Evolutionary conservation across 2,888 invertebrate species (phyloP), one percentile per base, ranked within the genome.

Genomic region (Polydrusus pterygomalis): DNA sequence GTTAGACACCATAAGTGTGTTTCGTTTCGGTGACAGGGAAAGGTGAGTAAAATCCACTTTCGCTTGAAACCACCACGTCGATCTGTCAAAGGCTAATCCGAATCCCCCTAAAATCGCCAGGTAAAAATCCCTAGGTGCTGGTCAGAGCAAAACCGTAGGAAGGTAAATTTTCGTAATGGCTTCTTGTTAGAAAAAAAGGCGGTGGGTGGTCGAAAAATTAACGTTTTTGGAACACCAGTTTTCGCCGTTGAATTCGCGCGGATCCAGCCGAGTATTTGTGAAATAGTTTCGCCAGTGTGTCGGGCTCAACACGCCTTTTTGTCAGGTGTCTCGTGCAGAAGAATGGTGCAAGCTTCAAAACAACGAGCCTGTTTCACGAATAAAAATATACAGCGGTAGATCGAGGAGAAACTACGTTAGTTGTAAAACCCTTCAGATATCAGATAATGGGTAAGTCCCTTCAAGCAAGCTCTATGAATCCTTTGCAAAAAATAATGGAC

Each of bases 181-280:
- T 87, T 85, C 85, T 84, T 82, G 82, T 83, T 86, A 83, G 34
- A 86, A 65, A 64, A 76, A 74, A 65, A 67, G 86, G 85, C 85
- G 85, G 86, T 87, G 87, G 86, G 86, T 86, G 86, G 86, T 86
- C 85, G 83, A 82, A 43, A 76, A 70, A 71, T 49, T 65, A 38
- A n/a, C 30, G 11, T 60, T 75, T 56, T 75, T 68, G 25, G 25
- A 49, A 54, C 54, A 25, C 11, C 38, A 63, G 17, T 51, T 38
- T 8, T 67, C 38, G 60, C 38, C 54, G 8, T 49, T 20, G 49
- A 43, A 40, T 25, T 63, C 11, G 30, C 38, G 62, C 62, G 38
- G 25, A 17, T 18, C 34, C 47, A 18, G 6, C 17, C 45, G 34
- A 58, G 38, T 60, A 43, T 74, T 70, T 62, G 43, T 49, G 45